Evolutionary conservation across 1,140 invertebrate species (phyloP), one percentile per base, ranked within the genome.

Genomic region (Subanguina moxae): DNA sequence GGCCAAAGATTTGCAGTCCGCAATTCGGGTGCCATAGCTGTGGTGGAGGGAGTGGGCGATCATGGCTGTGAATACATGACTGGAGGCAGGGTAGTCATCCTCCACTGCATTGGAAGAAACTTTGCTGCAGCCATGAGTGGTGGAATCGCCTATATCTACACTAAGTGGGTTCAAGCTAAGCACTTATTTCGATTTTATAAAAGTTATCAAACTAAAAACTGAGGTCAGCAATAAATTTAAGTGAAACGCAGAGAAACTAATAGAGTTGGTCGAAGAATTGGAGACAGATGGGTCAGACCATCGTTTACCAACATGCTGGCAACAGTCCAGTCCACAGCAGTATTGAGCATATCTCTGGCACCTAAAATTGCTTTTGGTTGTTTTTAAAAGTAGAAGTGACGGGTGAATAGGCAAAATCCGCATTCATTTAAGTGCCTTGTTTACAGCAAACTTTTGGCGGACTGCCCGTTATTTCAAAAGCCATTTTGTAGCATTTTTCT

Each of bases 1-100:
- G 93, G 94, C 7, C 95, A 99, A 85, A 88, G 95, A 58, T 99
- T 98, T 85, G 94, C 91, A 83, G 95, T 99, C 17, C 87, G 95
- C 69, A 99, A 99, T 85, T 96, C 93, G 21, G 95, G 95, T 25
- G 94, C 90, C 32, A 87, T 88, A 43, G 93, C 94, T 1, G 93
- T 97, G 21, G 87, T 89, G 68, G 90, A 91, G 84, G 94, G 93
- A 65, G 93, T 94, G 63, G 95, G 95, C 58, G 95, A 98, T 86
- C 94, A 98, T 84, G 94, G 93, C 30, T 98, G 95, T 87, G 95
- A 99, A 85, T 99, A 98, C 83, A 99, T 99, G 95, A 99, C 95
- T 46, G 94, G 93, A 28, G 82, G 82, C 42, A 42, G 72, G 68
- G 90, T 90, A 67, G 85, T 99, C 8, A 91, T 98, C 82, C 86